Evolutionary conservation across 2,113 vertebrate species (phyloP).

Genomic region (Glaucidium brasilianum): DNA sequence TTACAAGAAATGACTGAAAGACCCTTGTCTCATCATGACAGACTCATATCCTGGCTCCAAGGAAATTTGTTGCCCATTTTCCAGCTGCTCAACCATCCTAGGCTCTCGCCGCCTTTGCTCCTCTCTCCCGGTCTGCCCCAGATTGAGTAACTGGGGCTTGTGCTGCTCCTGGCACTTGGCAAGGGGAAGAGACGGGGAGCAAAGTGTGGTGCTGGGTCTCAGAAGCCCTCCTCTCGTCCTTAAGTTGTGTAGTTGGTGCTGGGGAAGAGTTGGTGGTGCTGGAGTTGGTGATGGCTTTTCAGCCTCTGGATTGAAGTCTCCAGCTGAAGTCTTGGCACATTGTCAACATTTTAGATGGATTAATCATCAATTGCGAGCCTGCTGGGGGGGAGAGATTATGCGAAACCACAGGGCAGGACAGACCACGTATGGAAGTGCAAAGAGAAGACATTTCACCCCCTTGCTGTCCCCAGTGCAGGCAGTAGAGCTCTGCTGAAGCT

Average conservation of each 20-base stretch:
- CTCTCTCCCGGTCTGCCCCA: not conserved
- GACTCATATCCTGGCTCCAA: not conserved
- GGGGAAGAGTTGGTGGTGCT: not conserved
- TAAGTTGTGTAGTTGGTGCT: not conserved
- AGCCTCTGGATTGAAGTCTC: not conserved
- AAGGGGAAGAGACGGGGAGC: not conserved
- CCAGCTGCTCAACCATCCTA: not conserved
- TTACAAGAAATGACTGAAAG: not conserved
- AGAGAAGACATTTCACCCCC: not conserved
- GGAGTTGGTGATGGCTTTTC: not conserved
- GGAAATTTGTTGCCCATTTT: not conserved
- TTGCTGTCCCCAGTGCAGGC: not conserved
- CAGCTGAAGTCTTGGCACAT: not conserved
- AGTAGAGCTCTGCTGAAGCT: not conserved
- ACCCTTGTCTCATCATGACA: not conserved
- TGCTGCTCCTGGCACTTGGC: not conserved
- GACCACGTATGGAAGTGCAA: not conserved
- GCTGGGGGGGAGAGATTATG: not conserved
- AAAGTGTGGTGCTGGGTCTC: not conserved
- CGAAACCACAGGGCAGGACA: not conserved
- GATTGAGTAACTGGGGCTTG: not conserved
- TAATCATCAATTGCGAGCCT: constrained; percentile 19
- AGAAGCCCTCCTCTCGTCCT: not conserved
- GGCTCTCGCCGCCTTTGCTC: not conserved
- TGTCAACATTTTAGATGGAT: constrained; percentile 13